Conservation (phyloP, 2,113 vertebrate species). For the Oenanthe melanoleuca region DNA sequence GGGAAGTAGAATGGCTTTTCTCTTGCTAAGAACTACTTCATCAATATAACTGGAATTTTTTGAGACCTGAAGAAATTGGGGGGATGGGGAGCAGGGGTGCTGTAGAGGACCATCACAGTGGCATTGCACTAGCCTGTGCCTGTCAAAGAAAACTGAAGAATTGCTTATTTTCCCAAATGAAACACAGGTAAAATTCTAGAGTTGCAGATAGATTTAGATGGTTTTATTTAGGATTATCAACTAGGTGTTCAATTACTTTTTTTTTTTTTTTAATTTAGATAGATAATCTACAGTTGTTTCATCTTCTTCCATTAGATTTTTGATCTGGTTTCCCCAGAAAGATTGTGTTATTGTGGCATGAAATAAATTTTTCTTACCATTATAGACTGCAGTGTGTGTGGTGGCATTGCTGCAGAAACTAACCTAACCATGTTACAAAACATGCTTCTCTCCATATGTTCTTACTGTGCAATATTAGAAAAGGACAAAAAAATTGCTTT, state of each 20-base stretch:
- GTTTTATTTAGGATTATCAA: neutral
- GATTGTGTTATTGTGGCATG: neutral
- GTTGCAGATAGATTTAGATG: neutral
- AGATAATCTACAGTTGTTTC: neutral
- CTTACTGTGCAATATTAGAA: neutral
- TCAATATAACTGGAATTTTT: neutral
- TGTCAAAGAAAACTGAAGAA: neutral
- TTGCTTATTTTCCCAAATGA: neutral
- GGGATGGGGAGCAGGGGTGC: fast-evolving
- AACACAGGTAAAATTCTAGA: neutral
- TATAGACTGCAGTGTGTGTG: neutral
- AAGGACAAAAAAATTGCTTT: neutral
- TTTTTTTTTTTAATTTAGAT: neutral
- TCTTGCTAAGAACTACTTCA: neutral
- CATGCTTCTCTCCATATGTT: neutral
- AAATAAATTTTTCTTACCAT: neutral
- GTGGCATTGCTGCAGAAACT: neutral
- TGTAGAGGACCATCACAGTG: neutral
- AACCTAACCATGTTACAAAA: neutral
- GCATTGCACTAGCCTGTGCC: neutral
- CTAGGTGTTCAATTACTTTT: neutral
- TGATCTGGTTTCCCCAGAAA: neutral
- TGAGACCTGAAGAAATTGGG: neutral
- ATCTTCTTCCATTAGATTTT: neutral
- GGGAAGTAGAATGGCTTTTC: neutral